Base-by-base conservation (phyloP, 2,888 invertebrate genomes). In the Cryptocheilus praepositus region DNA sequence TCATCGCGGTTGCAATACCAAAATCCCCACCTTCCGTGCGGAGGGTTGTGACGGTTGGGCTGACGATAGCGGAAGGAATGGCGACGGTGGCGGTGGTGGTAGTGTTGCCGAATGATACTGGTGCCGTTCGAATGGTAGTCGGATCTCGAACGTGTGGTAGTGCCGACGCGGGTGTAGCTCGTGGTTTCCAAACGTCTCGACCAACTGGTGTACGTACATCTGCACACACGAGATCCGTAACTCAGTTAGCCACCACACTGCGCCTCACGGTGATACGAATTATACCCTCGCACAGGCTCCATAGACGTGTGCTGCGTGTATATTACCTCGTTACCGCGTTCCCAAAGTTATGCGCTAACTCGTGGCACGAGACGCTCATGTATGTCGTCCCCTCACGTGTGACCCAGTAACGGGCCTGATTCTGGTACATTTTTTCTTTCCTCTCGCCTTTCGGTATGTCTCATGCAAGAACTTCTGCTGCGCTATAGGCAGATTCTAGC, bases 241-340 rank as follows among this genome's bases (percentile, higher is more conserved):
- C 76, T 76, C 73, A 73, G 77, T 76, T 76, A 78, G 66, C 49
- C 36, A 44, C 58, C 46, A 54, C 51, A 49, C 22, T 45, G 19
- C 52, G 18, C 44, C 44, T 19, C 55, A 25, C 61, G 58, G 58
- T 64, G 60, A 68, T 64, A 44, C 43, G 59, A 65, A 63, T 54
- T 65, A 62, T 57, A 52, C 16, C 44, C 54, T 52, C 45, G 67
- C 66, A 11, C 36, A n/a, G 43, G 28, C 53, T 52, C 61, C 57
- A 18, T 59, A 44, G 59, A 64, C 68, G 67, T 61, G 70, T 64
- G 46, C 59, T 44, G 56, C 65, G 46, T 64, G 68, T 67, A 65
- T 68, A 69, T 76, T 71, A 71, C 65, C 79, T 71, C 61, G 76
- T 75, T 76, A 76, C 71, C 61, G 60, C 51, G 67, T 70, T 56